phyloP scores from a whole-genome alignment of 1,140 invertebrate genomes.

The Propsilocerus akamusi region DNA sequence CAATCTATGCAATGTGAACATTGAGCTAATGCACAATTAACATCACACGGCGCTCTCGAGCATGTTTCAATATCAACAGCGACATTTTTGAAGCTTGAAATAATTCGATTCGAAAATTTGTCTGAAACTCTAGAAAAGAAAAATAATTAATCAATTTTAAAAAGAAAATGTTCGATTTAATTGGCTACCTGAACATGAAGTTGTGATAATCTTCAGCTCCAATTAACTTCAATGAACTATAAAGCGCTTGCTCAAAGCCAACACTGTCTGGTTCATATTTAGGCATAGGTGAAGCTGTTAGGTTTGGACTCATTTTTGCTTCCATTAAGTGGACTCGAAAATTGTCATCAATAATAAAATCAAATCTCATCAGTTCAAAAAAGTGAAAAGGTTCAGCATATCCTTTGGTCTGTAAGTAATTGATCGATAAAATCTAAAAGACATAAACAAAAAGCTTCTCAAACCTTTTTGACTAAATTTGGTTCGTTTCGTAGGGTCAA shows the following conservation, averaged over 20 bases:
- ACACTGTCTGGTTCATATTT: constrained; percentile 72
- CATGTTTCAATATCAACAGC: constrained; percentile 57
- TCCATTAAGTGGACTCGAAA: constrained; percentile 81
- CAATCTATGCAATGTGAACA: constrained; percentile 67
- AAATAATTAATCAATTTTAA: too few relatives aligned
- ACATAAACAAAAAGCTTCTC: too few relatives aligned
- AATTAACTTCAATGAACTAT: constrained; percentile 64
- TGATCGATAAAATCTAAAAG: too few relatives aligned
- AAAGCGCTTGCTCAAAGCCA: constrained; percentile 85
- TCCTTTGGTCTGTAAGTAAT: too few relatives aligned
- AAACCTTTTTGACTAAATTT: constrained; percentile 36
- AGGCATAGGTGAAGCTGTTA: constrained; percentile 84
- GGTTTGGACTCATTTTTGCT: constrained; percentile 95
- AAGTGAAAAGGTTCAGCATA: constrained; percentile 51
- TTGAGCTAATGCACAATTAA: constrained; percentile 39
- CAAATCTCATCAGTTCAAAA: constrained; percentile 88
- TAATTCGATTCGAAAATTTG: too few relatives aligned
- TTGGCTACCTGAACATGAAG: too few relatives aligned
- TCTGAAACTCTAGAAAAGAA: too few relatives aligned
- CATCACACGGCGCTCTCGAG: constrained; percentile 30
- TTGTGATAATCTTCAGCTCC: too few relatives aligned
- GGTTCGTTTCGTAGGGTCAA: constrained; percentile 60
- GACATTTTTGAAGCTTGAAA: constrained; percentile 61
- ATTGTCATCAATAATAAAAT: constrained; percentile 80
- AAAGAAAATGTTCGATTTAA: too few relatives aligned